A percentile compares a stretch with the other conserved stretches of the same genome.
Conservation (phyloP, 92 coral and sea anemone species). For the Paramuricea clavata region DNA sequence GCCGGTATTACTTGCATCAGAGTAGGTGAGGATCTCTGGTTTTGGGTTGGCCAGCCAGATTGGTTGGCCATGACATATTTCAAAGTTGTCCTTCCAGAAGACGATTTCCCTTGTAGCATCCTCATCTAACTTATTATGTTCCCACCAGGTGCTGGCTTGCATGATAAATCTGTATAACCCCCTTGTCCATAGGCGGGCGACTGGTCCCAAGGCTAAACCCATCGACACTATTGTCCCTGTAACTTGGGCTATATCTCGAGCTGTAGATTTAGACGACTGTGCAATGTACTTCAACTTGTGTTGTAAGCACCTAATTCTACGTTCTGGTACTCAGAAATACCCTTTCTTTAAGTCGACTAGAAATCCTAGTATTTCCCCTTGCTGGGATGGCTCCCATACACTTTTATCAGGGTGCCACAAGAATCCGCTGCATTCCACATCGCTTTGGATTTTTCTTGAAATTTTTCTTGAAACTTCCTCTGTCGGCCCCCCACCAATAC, state of each 20-base stretch:
- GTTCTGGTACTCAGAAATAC: slow-evolving; percentile 63
- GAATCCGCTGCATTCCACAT: neutral
- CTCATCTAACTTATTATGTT: slow-evolving; percentile 30
- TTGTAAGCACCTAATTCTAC: slow-evolving; percentile 32
- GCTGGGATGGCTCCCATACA: neutral
- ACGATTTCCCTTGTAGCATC: slow-evolving; percentile 51
- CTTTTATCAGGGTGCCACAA: neutral
- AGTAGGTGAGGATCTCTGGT: slow-evolving; percentile 64
- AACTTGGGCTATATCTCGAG: slow-evolving; percentile 45
- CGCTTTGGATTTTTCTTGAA: neutral
- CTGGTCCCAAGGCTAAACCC: slow-evolving; percentile 79
- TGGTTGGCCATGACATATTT: slow-evolving; percentile 51
- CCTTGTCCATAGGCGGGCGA: slow-evolving; percentile 72
- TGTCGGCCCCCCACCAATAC: slow-evolving; percentile 26
- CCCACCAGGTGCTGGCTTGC: slow-evolving; percentile 57
- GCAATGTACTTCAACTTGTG: slow-evolving; percentile 1
- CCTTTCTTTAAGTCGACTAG: slow-evolving; percentile 32
- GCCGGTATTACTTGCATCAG: too few species aligned
- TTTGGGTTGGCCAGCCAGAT: slow-evolving; percentile 71
- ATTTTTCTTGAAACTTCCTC: neutral
- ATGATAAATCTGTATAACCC: slow-evolving; percentile 52
- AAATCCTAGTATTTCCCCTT: neutral
- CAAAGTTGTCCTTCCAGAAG: slow-evolving; percentile 64
- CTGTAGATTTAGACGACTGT: slow-evolving; percentile 40
- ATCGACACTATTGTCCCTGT: slow-evolving; percentile 67